A percentile compares a stretch with the other conserved stretches of the same genome.
Conservation (phyloP, 2,888 invertebrate genomes). For the Xylocampa areola region DNA sequence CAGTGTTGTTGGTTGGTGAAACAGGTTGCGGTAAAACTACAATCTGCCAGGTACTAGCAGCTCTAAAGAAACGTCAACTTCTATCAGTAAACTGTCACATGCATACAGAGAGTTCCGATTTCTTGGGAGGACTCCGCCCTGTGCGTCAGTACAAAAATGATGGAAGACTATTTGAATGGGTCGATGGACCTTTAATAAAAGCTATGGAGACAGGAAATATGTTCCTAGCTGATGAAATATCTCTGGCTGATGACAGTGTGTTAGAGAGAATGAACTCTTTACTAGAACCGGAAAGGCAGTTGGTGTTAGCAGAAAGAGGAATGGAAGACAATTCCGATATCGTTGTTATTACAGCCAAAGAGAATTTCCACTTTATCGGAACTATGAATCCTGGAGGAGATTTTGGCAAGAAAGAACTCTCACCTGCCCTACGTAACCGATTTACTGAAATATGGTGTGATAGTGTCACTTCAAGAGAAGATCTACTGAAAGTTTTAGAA, state of each 20-base stretch:
- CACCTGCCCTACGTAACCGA: conserved; percentile 98
- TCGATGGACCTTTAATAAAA: conserved; percentile 97
- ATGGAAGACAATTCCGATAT: conserved; percentile 90
- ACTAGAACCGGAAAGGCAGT: conserved; percentile 96
- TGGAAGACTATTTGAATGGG: conserved; percentile 97
- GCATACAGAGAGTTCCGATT: conserved; percentile 99
- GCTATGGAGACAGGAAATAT: conserved; percentile 97
- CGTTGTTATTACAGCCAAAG: conserved; percentile 91
- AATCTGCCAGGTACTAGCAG: conserved; percentile 96
- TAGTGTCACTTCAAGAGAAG: conserved; percentile 92
- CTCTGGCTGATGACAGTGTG: conserved; percentile 99
- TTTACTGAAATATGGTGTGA: conserved; percentile 99
- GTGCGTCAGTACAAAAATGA: conserved; percentile 92
- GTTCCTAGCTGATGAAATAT: conserved; percentile 99
- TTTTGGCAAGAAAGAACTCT: conserved; percentile 99
- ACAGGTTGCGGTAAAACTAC: conserved; percentile 99
- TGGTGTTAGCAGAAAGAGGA: conserved; percentile 97
- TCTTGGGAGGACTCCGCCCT: conserved; percentile 98
- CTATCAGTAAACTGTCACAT: conserved; percentile 98
- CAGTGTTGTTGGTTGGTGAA: conserved; percentile 98
- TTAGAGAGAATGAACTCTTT: conserved; percentile 99
- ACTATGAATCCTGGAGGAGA: conserved; percentile 99
- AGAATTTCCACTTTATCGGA: conserved; percentile 96
- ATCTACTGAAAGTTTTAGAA: conserved; percentile 94
- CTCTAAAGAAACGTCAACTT: conserved; percentile 91